These are phyloP conservation scores for Lepidurus arcticus DNA, from an alignment of 1,140 invertebrate genomes.

Conservation along the genomic window DNA sequence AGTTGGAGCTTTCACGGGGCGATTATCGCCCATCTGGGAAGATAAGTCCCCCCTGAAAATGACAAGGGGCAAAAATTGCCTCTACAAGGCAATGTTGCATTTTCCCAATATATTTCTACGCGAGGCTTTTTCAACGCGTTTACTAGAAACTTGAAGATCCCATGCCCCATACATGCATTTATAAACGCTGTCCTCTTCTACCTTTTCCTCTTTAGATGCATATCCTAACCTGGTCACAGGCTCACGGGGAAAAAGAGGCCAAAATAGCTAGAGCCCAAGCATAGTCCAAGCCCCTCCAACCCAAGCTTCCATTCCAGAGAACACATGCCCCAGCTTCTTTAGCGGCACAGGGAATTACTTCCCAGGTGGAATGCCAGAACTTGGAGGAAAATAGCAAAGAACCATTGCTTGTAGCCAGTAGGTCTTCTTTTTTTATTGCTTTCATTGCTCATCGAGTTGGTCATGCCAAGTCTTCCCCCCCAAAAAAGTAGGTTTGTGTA, in stretches of 20 bases:
- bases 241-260: slow-evolving; percentile 16
- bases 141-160: not conserved
- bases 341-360: not conserved
- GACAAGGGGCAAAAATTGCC: not conserved
- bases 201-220: not conserved
- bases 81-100: not conserved
- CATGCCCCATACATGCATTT: not conserved
- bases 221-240: slow-evolving; percentile 21
- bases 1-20: not conserved
- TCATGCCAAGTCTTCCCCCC: not conserved
- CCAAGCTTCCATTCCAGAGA: slow-evolving; percentile 9
- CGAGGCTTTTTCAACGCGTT: not conserved
- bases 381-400: not conserved
- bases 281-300: not conserved
- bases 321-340: not conserved
- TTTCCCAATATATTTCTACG: not conserved
- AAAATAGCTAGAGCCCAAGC: slow-evolving; percentile 18
- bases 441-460: not conserved
- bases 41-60: not conserved
- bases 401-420: not conserved
- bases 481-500: not conserved
- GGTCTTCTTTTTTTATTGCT: not conserved
- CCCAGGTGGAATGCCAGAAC: slow-evolving; percentile 8
- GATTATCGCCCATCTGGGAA: not conserved
- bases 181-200: not conserved